phyloP scores from a whole-genome alignment of 2,113 vertebrate genomes.

The Catharus fuscescens region DNA sequence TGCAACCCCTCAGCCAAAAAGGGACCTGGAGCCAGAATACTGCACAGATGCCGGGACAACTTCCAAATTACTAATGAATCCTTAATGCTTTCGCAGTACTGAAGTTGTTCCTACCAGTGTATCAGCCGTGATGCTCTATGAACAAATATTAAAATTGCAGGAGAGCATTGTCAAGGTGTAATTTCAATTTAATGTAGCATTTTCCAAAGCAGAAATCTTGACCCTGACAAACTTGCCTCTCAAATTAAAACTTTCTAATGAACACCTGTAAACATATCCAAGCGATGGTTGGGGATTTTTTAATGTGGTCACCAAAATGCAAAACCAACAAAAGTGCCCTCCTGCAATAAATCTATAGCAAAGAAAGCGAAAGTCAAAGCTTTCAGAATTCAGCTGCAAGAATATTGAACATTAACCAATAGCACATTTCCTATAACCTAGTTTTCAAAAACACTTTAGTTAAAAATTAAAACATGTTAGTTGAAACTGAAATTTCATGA shows the following conservation, averaged over 20 bases:
- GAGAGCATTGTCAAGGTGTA: not conserved
- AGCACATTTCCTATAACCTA: not conserved
- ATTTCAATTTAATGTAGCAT: not conserved
- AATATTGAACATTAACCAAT: not conserved
- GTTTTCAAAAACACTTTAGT: not conserved
- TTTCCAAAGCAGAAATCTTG: not conserved
- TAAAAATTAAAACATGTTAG: not conserved
- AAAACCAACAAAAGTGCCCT: not conserved
- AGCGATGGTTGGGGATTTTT: not conserved
- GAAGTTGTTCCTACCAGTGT: not conserved
- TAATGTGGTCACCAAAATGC: not conserved
- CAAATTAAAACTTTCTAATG: not conserved
- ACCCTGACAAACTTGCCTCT: not conserved
- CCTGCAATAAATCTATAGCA: not conserved
- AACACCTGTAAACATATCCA: not conserved
- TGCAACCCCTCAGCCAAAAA: not conserved
- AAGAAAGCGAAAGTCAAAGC: not conserved
- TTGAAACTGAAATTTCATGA: not conserved
- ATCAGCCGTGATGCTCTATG: not conserved
- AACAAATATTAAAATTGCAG: not conserved
- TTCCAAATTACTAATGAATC: not conserved
- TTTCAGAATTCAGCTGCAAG: not conserved
- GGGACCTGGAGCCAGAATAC: not conserved
- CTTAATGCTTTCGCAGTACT: not conserved
- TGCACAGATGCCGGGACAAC: not conserved